Evolutionary conservation across 2,888 invertebrate species (phyloP).

Genomic region (Lottia scabra): DNA sequence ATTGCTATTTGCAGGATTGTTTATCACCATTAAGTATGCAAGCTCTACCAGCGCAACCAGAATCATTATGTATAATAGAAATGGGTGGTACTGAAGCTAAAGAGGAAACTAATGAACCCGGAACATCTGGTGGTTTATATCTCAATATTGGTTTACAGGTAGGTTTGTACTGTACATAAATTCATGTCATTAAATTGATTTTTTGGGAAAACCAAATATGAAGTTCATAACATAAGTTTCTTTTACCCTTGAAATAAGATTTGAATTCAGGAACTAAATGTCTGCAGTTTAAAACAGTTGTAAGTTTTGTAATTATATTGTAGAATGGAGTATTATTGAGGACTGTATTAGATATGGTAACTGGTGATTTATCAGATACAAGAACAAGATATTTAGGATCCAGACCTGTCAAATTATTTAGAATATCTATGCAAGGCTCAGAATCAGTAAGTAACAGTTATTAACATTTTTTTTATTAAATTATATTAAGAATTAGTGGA

Average conservation of each 20-base stretch:
- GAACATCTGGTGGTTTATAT: slow-evolving; percentile 82
- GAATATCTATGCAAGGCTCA: slow-evolving; percentile 93
- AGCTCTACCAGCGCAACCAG: slow-evolving; percentile 94
- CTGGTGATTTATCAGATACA: slow-evolving; percentile 96
- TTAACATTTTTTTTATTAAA: background rate
- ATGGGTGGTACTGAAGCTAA: slow-evolving; percentile 76
- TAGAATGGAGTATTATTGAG: slow-evolving; percentile 93
- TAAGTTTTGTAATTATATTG: slow-evolving; percentile 20
- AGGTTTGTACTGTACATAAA: slow-evolving; percentile 9
- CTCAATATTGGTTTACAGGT: slow-evolving; percentile 92
- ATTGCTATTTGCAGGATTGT: slow-evolving; percentile 78
- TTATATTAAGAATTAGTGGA: too few species aligned
- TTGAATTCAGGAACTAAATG: too few species aligned
- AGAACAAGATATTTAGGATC: slow-evolving; percentile 97
- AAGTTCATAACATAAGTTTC: too few species aligned
- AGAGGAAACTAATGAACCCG: slow-evolving; percentile 69
- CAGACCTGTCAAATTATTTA: slow-evolving; percentile 93
- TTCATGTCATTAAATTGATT: too few species aligned
- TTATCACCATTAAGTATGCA: slow-evolving; percentile 95
- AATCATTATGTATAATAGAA: slow-evolving; percentile 96
- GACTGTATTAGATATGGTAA: slow-evolving; percentile 93
- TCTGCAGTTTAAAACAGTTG: too few species aligned
- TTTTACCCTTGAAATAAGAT: too few species aligned
- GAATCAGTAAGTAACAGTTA: slow-evolving; percentile 80
- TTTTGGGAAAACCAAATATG: too few species aligned